These are phyloP conservation scores for Sinopyrophorus schimmeli DNA, from an alignment of 2,888 invertebrate genomes.

Conservation along the genomic window DNA sequence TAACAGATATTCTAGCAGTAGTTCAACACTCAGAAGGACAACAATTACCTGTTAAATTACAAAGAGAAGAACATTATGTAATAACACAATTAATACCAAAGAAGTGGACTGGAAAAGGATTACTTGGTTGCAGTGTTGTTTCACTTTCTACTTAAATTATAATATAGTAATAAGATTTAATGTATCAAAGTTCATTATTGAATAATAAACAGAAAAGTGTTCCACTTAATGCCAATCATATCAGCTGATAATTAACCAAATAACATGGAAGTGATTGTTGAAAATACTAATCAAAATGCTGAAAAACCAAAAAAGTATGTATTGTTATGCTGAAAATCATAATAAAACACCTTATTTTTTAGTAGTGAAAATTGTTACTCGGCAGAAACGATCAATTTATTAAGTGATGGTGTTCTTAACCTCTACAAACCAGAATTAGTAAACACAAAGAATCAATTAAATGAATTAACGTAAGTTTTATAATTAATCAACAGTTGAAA, in stretches of 20 bases:
- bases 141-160: constrained; percentile 12
- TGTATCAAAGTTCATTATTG: no score
- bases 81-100: constrained; percentile 69
- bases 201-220: no score
- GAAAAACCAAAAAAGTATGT: no score
- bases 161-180: background rate
- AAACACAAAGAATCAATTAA: constrained; percentile 50
- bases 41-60: constrained; percentile 58
- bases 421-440: constrained; percentile 50
- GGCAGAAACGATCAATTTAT: constrained; percentile 16
- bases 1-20: constrained; percentile 70
- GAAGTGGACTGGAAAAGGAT: constrained; percentile 76
- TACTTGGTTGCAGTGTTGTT: constrained; percentile 72
- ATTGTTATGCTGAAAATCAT: no score
- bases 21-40: constrained; percentile 65
- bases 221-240: no score
- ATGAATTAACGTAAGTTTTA: constrained; percentile 55
- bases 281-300: no score
- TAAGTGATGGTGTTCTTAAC: constrained; percentile 49
- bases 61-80: constrained; percentile 58
- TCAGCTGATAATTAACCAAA: no score
- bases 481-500: no score
- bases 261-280: no score
- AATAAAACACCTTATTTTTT: no score
- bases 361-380: constrained; percentile 2